phyloP scores from a whole-genome alignment of 2,113 vertebrate species.

The Saiga tatarica region DNA sequence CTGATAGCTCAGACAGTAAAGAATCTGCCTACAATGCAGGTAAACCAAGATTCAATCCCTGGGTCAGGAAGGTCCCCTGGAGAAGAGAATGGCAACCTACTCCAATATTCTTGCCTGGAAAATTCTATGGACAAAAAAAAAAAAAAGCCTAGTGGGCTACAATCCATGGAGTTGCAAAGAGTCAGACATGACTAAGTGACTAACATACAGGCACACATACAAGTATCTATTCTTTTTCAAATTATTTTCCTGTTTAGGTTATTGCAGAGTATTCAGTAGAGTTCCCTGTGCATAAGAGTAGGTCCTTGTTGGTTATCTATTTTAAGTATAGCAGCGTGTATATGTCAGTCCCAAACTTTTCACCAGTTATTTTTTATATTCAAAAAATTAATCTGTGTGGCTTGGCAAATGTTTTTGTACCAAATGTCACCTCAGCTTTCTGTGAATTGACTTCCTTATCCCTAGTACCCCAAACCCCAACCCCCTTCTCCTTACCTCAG shows the following conservation, averaged over 20 bases:
- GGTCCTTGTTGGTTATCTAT: not conserved
- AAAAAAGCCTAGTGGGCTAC: not conserved
- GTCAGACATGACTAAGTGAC: rapidly evolving
- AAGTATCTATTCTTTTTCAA: not conserved
- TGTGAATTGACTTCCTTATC: not conserved
- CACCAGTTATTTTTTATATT: not conserved
- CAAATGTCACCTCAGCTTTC: not conserved
- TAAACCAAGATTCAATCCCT: not conserved
- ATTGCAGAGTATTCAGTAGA: not conserved
- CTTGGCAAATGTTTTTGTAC: not conserved
- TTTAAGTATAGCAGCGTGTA: not conserved
- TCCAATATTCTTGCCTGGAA: not conserved
- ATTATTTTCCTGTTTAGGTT: not conserved
- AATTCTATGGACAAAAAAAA: not conserved
- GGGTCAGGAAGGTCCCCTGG: not conserved
- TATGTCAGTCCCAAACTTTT: not conserved
- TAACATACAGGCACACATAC: not conserved
- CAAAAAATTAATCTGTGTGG: not conserved
- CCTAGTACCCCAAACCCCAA: not conserved
- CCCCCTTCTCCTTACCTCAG: not conserved
- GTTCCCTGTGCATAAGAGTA: not conserved
- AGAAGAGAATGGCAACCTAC: not conserved
- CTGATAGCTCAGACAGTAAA: not conserved
- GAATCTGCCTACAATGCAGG: not conserved
- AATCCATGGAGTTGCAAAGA: not conserved